A percentile compares a stretch with the other conserved stretches of the same genome.
phyloP scores from a whole-genome alignment of 2,113 vertebrate species.

The Colinus virginianus region DNA sequence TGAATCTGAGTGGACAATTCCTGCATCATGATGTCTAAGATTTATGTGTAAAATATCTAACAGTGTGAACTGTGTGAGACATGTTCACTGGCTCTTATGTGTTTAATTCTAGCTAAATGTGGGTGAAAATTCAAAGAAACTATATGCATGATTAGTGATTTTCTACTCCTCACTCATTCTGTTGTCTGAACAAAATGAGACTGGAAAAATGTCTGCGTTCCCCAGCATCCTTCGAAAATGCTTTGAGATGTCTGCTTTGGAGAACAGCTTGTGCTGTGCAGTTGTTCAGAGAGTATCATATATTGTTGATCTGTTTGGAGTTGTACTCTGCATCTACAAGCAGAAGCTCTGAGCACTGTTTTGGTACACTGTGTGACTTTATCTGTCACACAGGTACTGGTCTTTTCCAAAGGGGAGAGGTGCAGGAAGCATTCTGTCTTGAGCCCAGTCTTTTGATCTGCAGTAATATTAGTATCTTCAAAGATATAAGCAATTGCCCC shows the following conservation, averaged over 20 bases:
- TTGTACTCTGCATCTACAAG: background rate
- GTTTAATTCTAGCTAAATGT: slow-evolving; percentile 23
- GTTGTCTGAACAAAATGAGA: background rate
- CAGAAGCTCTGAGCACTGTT: background rate
- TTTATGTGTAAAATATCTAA: slow-evolving; percentile 18
- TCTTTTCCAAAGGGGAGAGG: background rate
- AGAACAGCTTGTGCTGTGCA: background rate
- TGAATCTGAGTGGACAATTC: background rate
- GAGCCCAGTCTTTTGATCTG: background rate
- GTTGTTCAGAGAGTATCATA: background rate
- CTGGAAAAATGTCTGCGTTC: background rate
- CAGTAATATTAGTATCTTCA: background rate
- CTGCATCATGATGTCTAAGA: background rate
- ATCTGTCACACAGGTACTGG: background rate
- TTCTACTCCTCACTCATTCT: background rate
- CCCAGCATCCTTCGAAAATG: background rate
- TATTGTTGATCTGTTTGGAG: background rate
- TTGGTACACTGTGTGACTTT: background rate
- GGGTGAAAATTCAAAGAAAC: background rate
- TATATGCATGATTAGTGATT: background rate
- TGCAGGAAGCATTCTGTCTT: background rate
- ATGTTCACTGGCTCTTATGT: background rate
- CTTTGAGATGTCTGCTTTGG: background rate
- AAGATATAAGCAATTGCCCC: background rate
- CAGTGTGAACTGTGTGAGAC: slow-evolving; percentile 25